phyloP scores from a whole-genome alignment of 2,113 vertebrate genomes.

The Ifrita kowaldi region DNA sequence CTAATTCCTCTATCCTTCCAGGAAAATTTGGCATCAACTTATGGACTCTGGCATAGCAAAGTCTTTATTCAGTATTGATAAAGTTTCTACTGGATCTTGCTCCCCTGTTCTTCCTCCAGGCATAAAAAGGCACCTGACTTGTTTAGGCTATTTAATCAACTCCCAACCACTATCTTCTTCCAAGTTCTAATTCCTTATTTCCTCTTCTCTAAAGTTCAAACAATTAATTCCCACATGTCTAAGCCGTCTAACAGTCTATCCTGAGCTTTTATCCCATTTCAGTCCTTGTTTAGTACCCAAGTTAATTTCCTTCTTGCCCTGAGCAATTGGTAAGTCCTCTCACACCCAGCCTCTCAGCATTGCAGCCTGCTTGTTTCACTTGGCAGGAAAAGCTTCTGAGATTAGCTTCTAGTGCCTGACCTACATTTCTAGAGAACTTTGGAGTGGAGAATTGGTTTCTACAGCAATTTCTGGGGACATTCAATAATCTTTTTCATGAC shows the following conservation, averaged over 20 bases:
- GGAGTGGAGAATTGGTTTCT: neutral
- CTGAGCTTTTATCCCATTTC: neutral
- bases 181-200: neutral
- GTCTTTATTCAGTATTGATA: neutral
- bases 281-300: neutral
- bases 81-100: neutral
- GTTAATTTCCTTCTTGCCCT: neutral
- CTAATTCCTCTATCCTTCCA: neutral
- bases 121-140: neutral
- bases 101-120: neutral
- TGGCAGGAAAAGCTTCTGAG: neutral
- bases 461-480: neutral
- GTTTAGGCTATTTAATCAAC: neutral
- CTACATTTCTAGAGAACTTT: neutral
- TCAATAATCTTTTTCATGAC: neutral
- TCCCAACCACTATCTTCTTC: neutral
- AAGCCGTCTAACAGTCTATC: neutral
- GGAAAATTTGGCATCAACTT: neutral
- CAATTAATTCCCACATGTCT: neutral
- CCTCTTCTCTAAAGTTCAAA: neutral
- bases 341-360: neutral
- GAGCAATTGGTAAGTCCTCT: neutral
- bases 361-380: neutral
- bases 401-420: neutral
- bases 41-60: neutral